These are phyloP conservation scores for Malthinus seriepunctatus DNA, from an alignment of 2,888 invertebrate genomes.

Conservation along the genomic window DNA sequence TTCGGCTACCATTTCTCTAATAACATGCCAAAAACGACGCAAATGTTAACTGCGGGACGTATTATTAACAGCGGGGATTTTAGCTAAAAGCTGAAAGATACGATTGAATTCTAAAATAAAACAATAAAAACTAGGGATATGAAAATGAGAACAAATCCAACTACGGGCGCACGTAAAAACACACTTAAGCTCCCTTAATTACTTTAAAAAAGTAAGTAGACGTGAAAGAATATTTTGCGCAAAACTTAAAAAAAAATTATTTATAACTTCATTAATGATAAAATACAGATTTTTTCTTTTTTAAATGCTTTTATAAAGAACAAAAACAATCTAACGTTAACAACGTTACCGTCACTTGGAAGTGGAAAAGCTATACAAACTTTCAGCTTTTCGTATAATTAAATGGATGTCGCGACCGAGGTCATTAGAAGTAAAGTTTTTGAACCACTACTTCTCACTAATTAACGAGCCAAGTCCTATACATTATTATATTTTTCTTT, in stretches of 20 bases:
- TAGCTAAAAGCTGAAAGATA: slow-evolving; percentile 22
- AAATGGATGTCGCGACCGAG: slow-evolving; percentile 18
- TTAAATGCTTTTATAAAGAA: background rate
- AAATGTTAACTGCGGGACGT: slow-evolving; percentile 24
- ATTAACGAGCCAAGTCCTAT: slow-evolving; percentile 10
- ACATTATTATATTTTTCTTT: too few species aligned
- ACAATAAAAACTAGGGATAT: slow-evolving; percentile 15
- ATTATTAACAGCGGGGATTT: slow-evolving; percentile 24
- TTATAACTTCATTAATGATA: too few species aligned
- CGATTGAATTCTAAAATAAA: slow-evolving; percentile 12
- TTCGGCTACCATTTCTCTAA: slow-evolving; percentile 27
- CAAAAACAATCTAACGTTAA: slow-evolving; percentile 11
- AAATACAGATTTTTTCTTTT: too few species aligned
- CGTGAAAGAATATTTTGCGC: too few species aligned
- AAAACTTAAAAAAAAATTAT: too few species aligned
- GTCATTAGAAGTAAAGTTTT: slow-evolving; percentile 18
- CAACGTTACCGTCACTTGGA: slow-evolving; percentile 16
- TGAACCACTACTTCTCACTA: slow-evolving; percentile 10
- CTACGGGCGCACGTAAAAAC: too few species aligned
- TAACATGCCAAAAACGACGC: slow-evolving; percentile 27
- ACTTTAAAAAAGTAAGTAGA: too few species aligned
- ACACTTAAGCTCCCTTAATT: too few species aligned
- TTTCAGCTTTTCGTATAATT: slow-evolving; percentile 21
- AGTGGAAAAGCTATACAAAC: slow-evolving; percentile 10
- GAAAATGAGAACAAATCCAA: slow-evolving; percentile 5